Base-by-base conservation (phyloP, 1,140 invertebrate genomes). In the Drosophila baimaii region DNA sequence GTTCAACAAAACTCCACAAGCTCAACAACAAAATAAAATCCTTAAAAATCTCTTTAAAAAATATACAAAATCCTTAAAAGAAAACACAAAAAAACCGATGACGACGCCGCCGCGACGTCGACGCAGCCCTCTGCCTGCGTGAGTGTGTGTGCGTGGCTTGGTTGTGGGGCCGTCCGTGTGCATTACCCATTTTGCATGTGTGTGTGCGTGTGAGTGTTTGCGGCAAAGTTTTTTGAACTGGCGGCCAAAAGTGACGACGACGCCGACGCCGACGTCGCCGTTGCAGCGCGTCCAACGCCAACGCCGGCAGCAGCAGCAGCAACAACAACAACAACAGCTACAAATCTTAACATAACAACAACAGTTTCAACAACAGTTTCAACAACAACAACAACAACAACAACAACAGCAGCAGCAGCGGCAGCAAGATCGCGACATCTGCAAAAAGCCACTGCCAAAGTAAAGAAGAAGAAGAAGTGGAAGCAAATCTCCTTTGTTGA, bases 391-490 rank as follows among this genome's bases (percentile, higher is more conserved):
- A 76, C 77, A 47, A 73, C 85, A 59, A 19, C 19, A 23, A 65
- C 76, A 47, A 25, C 61, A 39, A 68, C 82, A 41, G 49, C 79
- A 44, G 59, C 43, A 37, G 79, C 78, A 47, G 71, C 88, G 49
- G 47, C 49, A 4, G 49, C 74, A 72, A 69, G 82, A 75, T 85
- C 76, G 33, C 46, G 83, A 55, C 85, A 91, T 43, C 52, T 91
- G 49, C 57, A 91, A 3, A 91, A 90, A 61, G 90, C 90, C 41
- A 91, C 90, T 41, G 81, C 79, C 33, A 91, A 91, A 49, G 90
- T 91, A 27, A 91, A 91, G 33, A 88, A 88, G 85, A 88, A 88
- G 83, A 88, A 88, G 31, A 88, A 88, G 84, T 88, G 84, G 84
- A 89, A 90, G 65, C 84, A 89, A 71, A 89, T 88, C 58, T 89